phyloP scores from a whole-genome alignment of 1,140 invertebrate genomes.

The Drosophila athabasca region DNA sequence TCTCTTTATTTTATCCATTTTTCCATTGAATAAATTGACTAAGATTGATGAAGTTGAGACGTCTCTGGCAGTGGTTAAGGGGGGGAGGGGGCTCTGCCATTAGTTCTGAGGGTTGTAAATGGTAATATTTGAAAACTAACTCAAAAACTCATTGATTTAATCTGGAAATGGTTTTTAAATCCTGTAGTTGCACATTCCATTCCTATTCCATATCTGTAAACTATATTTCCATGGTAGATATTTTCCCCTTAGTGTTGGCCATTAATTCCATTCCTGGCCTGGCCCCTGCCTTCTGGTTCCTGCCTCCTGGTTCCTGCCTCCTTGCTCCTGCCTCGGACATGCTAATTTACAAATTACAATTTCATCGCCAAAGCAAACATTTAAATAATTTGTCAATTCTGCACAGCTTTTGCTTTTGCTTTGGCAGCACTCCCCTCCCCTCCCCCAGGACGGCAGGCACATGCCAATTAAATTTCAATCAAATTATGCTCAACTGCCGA shows the following conservation, averaged over 20 bases:
- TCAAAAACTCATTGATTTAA: conserved; percentile 22
- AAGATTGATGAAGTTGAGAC: conserved; percentile 64
- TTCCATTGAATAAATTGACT: conserved; percentile 48
- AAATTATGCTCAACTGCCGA: conserved; percentile 62
- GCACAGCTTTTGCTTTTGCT: conserved; percentile 47
- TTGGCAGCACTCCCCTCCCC: neutral
- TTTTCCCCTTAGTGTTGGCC: neutral
- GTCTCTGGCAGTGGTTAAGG: conserved; percentile 19
- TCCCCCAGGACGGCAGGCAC: neutral
- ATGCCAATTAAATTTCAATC: conserved; percentile 78
- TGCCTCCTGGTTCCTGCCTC: too few species aligned
- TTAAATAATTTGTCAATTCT: conserved; percentile 74
- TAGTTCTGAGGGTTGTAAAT: conserved; percentile 35
- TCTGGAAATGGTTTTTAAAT: conserved; percentile 3
- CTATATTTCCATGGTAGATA: conserved; percentile 7
- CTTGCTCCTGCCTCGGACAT: neutral
- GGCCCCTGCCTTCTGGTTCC: too few species aligned
- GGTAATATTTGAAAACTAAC: conserved; percentile 19
- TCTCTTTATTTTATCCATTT: conserved; percentile 21
- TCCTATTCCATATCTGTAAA: neutral
- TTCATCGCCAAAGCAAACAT: conserved; percentile 36
- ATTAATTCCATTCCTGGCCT: conserved; percentile 10
- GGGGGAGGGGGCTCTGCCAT: conserved; percentile 18
- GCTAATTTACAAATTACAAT: conserved; percentile 62
- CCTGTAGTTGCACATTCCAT: neutral